These are phyloP conservation scores for Podarcis lilfordi DNA, from an alignment of 2,797 vertebrate genomes.

Conservation along the genomic window DNA sequence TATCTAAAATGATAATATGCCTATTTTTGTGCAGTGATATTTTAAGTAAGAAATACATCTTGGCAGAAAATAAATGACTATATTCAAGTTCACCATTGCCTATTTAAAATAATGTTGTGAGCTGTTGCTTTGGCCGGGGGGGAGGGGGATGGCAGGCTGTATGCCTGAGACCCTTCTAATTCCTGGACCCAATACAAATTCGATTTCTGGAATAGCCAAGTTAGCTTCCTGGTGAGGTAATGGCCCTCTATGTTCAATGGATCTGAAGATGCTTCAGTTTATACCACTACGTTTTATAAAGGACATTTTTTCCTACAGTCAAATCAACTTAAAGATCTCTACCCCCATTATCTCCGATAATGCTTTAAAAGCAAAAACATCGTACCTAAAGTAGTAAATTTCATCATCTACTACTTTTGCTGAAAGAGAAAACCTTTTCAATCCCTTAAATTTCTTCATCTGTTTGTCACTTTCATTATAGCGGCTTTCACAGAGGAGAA, in stretches of 20 bases:
- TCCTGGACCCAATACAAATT: background rate
- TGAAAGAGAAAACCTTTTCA: constrained; percentile 97
- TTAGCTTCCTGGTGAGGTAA: too few relatives aligned
- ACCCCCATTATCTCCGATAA: background rate
- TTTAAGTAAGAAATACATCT: background rate
- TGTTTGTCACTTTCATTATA: constrained; percentile 96
- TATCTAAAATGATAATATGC: background rate
- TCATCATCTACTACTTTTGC: constrained; percentile 98
- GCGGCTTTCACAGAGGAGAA: constrained; percentile 96
- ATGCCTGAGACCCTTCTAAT: background rate
- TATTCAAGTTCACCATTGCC: background rate
- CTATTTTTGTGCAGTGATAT: background rate
- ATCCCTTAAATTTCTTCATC: constrained; percentile 98
- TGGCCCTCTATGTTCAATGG: too few relatives aligned
- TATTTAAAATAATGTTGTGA: background rate
- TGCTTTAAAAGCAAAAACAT: constrained; percentile 30
- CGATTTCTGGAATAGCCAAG: too few relatives aligned
- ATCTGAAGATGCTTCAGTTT: background rate
- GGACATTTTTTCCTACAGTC: background rate
- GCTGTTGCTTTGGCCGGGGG: too few relatives aligned
- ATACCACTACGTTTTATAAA: background rate
- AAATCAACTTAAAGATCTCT: background rate
- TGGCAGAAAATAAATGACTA: background rate
- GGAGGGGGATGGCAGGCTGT: too few relatives aligned
- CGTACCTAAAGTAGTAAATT: constrained; percentile 97